A percentile compares a stretch with the other conserved stretches of the same genome.
Conservation (phyloP, 2,888 invertebrate species). For the Eristalis tenax region DNA sequence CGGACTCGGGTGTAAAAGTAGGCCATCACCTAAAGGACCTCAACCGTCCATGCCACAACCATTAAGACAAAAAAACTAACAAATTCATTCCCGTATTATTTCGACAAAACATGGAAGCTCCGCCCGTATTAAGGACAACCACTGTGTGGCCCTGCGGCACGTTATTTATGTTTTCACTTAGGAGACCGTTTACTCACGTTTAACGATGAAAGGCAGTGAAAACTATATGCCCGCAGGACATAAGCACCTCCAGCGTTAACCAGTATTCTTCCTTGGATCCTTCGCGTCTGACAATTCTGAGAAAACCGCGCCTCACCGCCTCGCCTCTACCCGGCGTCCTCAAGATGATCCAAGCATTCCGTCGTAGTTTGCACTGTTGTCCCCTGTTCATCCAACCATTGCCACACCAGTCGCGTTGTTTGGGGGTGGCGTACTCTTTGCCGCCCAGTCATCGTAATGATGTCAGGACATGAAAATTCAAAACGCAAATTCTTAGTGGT, state of each 20-base stretch:
- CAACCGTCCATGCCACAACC: not conserved
- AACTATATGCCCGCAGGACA: conserved; percentile 30
- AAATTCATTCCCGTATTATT: conserved; percentile 22
- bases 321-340: no score
- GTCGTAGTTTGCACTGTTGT: conserved; percentile 26
- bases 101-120: conserved; percentile 31
- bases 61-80: not conserved
- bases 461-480: conserved; percentile 71
- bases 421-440: conserved; percentile 3
- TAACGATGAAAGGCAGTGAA: conserved; percentile 3
- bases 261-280: conserved; percentile 13
- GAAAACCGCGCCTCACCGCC: not conserved
- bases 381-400: not conserved
- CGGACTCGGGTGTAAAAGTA: not conserved
- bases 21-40: not conserved
- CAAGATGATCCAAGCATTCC: conserved; percentile 19
- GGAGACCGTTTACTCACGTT: conserved; percentile 18
- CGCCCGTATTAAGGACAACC: conserved; percentile 12
- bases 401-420: conserved; percentile 5
- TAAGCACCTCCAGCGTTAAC: conserved; percentile 12
- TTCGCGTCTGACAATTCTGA: conserved; percentile 23
- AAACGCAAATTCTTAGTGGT: conserved; percentile 64
- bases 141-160: not conserved
- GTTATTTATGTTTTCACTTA: conserved; percentile 3
- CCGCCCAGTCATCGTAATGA: conserved; percentile 58